These are phyloP conservation scores for Drosophila takahashii DNA, from an alignment of 1,140 invertebrate species.

Conservation along the genomic window DNA sequence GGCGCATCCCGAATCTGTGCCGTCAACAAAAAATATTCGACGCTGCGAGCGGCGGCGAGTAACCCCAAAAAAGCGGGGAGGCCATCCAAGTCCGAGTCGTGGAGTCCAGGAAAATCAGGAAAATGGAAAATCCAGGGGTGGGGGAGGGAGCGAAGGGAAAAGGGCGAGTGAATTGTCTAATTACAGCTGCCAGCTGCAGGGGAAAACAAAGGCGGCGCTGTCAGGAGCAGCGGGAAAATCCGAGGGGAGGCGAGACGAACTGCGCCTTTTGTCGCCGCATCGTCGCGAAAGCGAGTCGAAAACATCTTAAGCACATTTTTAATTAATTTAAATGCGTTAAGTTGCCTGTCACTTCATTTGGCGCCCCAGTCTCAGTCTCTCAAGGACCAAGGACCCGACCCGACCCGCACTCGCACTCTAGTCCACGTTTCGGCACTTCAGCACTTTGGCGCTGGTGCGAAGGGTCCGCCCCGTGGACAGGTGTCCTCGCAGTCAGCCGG, in stretches of 20 bases:
- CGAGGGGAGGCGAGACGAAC: slow-evolving; percentile 4
- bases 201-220: slow-evolving; percentile 42
- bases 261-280: slow-evolving; percentile 66
- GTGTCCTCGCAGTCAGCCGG: slow-evolving; percentile 13
- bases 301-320: slow-evolving; percentile 83
- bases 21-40: slow-evolving; percentile 65
- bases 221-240: slow-evolving; percentile 50
- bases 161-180: slow-evolving; percentile 79
- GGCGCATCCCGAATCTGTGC: slow-evolving; percentile 74
- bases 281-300: slow-evolving; percentile 67
- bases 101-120: slow-evolving; percentile 2
- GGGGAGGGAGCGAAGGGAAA: background rate
- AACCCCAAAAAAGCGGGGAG: slow-evolving; percentile 53
- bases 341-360: slow-evolving; percentile 83
- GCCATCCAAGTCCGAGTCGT: slow-evolving; percentile 9
- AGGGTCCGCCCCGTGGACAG: slow-evolving; percentile 12
- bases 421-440: slow-evolving; percentile 45
- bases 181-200: slow-evolving; percentile 79
- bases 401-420: slow-evolving; percentile 11
- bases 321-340: slow-evolving; percentile 83
- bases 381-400: slow-evolving; percentile 37
- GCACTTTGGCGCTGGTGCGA: background rate
- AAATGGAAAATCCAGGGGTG: slow-evolving; percentile 2
- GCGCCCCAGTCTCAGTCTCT: slow-evolving; percentile 56
- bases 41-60: slow-evolving; percentile 30